These are phyloP conservation scores for Acomys russatus DNA, from an alignment of 2,797 vertebrate genomes.

Conservation along the genomic window DNA sequence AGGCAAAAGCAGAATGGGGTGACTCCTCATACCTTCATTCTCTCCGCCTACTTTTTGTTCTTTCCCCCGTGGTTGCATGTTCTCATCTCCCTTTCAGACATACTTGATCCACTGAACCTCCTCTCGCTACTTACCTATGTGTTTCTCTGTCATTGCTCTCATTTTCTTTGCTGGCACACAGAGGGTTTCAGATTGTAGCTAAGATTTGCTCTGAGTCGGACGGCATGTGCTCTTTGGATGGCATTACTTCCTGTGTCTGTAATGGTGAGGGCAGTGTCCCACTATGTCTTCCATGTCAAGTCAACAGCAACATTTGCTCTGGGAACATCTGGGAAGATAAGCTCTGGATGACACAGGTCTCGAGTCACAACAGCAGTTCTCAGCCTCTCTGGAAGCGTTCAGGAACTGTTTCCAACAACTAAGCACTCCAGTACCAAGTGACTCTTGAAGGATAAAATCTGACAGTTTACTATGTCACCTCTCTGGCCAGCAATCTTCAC, in stretches of 20 bases:
- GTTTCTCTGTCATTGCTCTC: not conserved
- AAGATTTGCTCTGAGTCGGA: not conserved
- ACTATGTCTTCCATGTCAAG: not conserved
- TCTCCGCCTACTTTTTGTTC: not conserved
- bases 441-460: conserved; percentile 50
- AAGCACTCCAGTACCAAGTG: not conserved
- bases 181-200: not conserved
- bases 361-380: not conserved
- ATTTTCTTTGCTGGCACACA: not conserved
- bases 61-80: not conserved
- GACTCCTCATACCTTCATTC: not conserved
- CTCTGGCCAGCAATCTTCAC: not conserved
- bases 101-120: not conserved
- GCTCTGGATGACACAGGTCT: not conserved
- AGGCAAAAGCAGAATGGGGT: not conserved
- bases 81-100: not conserved
- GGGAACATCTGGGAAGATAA: not conserved
- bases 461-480: not conserved
- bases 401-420: not conserved
- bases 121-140: not conserved
- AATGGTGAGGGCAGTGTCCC: not conserved
- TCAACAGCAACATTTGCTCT: not conserved
- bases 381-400: not conserved
- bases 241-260: not conserved
- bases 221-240: not conserved